Evolutionary conservation across 2,797 vertebrate species (phyloP).

Genomic region (Agapornis canus): DNA sequence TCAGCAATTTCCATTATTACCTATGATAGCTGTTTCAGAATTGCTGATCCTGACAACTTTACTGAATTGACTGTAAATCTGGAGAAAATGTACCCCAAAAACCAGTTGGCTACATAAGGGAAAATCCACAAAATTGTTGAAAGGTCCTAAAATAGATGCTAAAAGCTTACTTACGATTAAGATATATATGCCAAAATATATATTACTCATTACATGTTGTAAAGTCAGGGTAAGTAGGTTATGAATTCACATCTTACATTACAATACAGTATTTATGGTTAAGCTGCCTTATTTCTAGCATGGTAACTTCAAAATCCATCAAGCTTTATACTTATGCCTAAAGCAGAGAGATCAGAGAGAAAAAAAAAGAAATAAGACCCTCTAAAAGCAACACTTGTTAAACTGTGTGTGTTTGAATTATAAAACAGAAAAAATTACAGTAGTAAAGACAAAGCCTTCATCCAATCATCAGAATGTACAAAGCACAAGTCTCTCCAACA

Average conservation of each 20-base stretch:
- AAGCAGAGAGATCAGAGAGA: neutral
- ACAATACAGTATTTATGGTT: neutral
- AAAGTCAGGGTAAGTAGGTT: slow-evolving; percentile 13
- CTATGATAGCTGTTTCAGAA: neutral
- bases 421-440: neutral
- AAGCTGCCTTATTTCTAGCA: neutral
- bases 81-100: slow-evolving; percentile 5
- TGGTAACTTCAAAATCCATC: neutral
- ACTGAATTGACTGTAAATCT: neutral
- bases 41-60: neutral
- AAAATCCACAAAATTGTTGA: neutral
- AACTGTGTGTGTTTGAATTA: neutral
- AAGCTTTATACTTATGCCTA: neutral
- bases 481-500: neutral
- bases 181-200: neutral
- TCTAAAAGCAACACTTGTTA: neutral
- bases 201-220: neutral
- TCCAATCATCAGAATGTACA: neutral
- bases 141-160: neutral
- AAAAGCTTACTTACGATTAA: neutral
- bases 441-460: neutral
- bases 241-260: neutral
- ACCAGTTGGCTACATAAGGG: neutral
- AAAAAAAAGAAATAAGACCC: neutral
- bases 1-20: neutral